Evolutionary conservation across 2,113 vertebrate species (phyloP), one percentile per base, ranked within the genome.

Genomic region (Guaruba guarouba): DNA sequence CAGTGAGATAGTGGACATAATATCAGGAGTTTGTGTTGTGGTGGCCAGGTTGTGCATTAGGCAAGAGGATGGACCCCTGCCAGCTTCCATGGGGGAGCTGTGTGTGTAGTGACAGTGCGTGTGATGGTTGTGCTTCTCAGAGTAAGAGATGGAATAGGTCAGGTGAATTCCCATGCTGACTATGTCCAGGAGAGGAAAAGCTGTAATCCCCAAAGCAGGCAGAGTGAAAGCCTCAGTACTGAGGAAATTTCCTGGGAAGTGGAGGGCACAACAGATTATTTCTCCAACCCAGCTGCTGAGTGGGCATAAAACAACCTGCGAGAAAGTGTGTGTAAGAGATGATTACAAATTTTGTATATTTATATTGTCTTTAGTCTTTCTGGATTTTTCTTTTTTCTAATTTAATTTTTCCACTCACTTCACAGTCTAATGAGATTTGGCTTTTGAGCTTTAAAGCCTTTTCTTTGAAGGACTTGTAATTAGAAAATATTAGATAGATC

Each of bases 121-220:
- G 2, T 62, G 46, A 7, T 69, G 44, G 33, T 66, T 29, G 7
- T 8, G 18, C 1, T 87, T 6, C 29, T 46, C 52, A 17, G 10
- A 27, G 33, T 22, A 62, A 3, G 4, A 63, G 4, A 37, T 3
- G 17, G 7, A 74, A 62, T 0, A 1, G 1, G 1, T 39, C 44
- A 74, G n/a, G 31, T 67, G 70, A 90, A 71, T 9, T 76, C 17
- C 18, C 8, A 8, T 49, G 28, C 7, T 29, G 22, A 68, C 3
- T 29, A 23, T 23, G 11, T 7, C 10, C 41, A 67, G 62, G 18
- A 69, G 6, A 81, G 4, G 41, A 82, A 82, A 82, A 85, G 2
- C 17, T 48, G 27, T 18, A 80, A 51, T 14, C 14, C 11, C 11
- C 24, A 75, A 78, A 75, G 16, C 10, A 52, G 33, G 59, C 4